phyloP scores from a whole-genome alignment of 2,888 invertebrate genomes.

The Schizotus pectinicornis region DNA sequence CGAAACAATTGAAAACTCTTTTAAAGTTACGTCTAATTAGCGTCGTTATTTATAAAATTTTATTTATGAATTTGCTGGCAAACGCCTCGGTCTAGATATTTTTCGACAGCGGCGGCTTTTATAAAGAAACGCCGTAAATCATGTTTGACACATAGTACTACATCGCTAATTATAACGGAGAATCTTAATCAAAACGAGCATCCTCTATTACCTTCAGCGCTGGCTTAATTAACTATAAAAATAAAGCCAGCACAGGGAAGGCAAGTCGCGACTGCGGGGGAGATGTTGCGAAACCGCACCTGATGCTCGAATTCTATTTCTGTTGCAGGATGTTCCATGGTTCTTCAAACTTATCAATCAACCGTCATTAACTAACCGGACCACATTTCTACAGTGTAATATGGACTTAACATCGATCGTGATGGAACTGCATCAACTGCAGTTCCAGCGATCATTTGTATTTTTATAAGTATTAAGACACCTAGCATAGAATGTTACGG shows the following conservation, averaged over 20 bases:
- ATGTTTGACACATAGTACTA: constrained; percentile 15
- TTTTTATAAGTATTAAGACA: constrained; percentile 30
- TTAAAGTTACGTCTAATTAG: no score
- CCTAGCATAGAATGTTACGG: constrained; percentile 11
- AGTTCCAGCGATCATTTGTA: constrained; percentile 14
- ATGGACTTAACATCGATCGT: constrained; percentile 13
- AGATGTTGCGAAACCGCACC: no score
- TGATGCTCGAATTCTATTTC: not conserved
- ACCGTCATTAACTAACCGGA: constrained; percentile 9
- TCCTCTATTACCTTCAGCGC: constrained; percentile 8
- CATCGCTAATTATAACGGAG: constrained; percentile 8
- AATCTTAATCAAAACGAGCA: constrained; percentile 10
- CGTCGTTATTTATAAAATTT: not conserved
- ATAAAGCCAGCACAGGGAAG: not conserved
- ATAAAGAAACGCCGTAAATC: constrained; percentile 12
- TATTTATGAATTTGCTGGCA: not conserved
- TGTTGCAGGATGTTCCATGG: not conserved
- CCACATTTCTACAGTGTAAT: constrained; percentile 15
- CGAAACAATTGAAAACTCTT: no score
- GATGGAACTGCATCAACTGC: not conserved
- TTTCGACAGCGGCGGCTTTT: constrained; percentile 2
- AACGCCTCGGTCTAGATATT: not conserved
- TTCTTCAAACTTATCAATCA: constrained; percentile 6
- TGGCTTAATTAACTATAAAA: constrained; percentile 6
- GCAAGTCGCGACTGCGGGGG: not conserved